Percentiles rank a stretch among this genome's conserved stretches.
phyloP scores from a whole-genome alignment of 37 sponge, comb jelly and placozoan species.

The Halisarca cf. caerulea region DNA sequence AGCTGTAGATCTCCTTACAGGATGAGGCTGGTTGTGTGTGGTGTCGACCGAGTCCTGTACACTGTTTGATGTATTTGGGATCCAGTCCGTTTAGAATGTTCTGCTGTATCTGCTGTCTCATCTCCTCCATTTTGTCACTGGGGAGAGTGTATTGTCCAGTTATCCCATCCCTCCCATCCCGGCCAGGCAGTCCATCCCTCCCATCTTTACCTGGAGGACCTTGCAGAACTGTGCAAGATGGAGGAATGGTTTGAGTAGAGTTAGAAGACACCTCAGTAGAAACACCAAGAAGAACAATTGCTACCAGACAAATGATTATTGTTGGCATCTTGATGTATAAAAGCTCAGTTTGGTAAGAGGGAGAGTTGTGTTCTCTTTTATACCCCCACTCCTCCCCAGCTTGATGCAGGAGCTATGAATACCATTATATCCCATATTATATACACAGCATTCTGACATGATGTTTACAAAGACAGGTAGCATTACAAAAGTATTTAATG shows the following conservation, averaged over 20 bases:
- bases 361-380: no score
- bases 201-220: constrained; percentile 18
- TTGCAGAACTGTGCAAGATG: background rate
- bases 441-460: no score
- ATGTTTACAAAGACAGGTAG: no score
- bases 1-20: background rate
- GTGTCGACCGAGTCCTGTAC: background rate
- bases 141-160: background rate
- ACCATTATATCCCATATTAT: no score
- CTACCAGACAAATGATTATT: no score
- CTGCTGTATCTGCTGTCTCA: background rate
- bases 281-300: no score
- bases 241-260: background rate
- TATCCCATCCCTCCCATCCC: background rate
- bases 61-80: background rate
- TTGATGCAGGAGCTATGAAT: no score
- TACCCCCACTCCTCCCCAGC: no score
- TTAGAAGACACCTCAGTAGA: no score
- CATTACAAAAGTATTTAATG: no score
- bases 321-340: no score
- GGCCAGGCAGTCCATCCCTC: background rate
- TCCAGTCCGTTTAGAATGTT: background rate
- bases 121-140: background rate
- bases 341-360: no score
- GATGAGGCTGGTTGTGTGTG: background rate